Base-by-base conservation (phyloP, 2,113 vertebrate genomes). In the Salminus brasiliensis region DNA sequence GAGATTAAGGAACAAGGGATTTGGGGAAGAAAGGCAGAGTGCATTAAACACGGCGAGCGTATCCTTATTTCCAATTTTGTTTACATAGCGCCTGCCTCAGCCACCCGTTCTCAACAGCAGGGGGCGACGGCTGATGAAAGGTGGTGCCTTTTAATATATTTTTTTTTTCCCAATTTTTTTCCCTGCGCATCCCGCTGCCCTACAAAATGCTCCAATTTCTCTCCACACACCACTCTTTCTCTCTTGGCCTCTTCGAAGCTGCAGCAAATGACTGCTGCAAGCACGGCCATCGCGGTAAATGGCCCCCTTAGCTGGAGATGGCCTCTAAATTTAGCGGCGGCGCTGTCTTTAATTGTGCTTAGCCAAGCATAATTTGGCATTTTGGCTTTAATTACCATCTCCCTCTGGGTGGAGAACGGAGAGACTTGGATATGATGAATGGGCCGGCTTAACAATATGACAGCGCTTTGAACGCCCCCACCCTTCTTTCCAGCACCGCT, bases 351-450 rank as follows among this genome's bases (percentile, higher is more conserved):
- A 87, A 86, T 88, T 87, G 85, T 85, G 87, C 88, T 88, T 86
- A 90, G 85, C 74, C 79, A 86, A 84, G 88, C 88, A 88, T 87
- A 79, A 87, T 89, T 83, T 88, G 85, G 77, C 86, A 87, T 88
- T 88, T 87, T 85, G 81, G 81, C 84, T 85, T 87, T 88, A 88
- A 90, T 88, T 87, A 85, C 82, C 78, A 69, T 79, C 74, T 87
- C 85, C 85, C 85, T 80, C 74, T 55, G 81, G 86, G 77, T 62
- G 63, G 68, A 78, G 62, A 63, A 70, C 62, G 45, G 78, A 80
- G 77, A 82, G 80, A 76, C 74, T 25, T 83, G 73, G 60, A 74
- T 85, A 82, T 89, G 88, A 89, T 89, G 86, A 87, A 89, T 88
- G 85, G 77, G 82, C 53, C 27, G 79, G 83, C 80, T 84, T 84